Evolutionary conservation across 2,797 vertebrate genomes (phyloP).

Genomic region (Morelia viridis): DNA sequence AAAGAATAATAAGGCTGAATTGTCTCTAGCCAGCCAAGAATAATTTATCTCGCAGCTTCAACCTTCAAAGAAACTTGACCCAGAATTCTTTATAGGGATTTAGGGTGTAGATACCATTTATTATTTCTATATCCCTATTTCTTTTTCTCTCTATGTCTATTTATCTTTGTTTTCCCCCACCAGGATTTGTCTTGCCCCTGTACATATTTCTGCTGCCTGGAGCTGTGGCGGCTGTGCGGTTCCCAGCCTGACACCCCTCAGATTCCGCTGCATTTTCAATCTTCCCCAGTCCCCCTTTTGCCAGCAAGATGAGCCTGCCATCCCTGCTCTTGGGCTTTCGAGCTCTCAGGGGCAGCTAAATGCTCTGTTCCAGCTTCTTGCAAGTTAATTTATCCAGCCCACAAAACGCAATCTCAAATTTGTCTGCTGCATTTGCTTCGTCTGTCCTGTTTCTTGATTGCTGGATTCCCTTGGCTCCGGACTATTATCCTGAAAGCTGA

Average conservation of each 20-base stretch:
- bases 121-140: background rate
- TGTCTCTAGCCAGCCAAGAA: background rate
- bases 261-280: background rate
- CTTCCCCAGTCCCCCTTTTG: background rate
- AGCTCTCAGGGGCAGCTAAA: background rate
- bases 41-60: background rate
- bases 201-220: too few relatives aligned
- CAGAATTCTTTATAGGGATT: background rate
- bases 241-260: background rate
- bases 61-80: background rate
- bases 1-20: background rate
- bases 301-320: background rate
- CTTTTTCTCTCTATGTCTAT: background rate
- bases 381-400: background rate
- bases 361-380: background rate
- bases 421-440: background rate
- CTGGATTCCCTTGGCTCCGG: background rate
- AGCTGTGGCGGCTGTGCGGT: too few relatives aligned
- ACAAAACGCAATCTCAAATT: constrained; percentile 8
- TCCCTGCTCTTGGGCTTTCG: background rate
- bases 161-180: background rate
- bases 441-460: background rate
- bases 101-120: background rate
- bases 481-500: background rate
- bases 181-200: background rate